Percentiles rank a stretch among this genome's conserved stretches.
These are phyloP conservation scores for Spheniscus mendiculus DNA, from an alignment of 2,113 vertebrate species.

Conservation along the genomic window DNA sequence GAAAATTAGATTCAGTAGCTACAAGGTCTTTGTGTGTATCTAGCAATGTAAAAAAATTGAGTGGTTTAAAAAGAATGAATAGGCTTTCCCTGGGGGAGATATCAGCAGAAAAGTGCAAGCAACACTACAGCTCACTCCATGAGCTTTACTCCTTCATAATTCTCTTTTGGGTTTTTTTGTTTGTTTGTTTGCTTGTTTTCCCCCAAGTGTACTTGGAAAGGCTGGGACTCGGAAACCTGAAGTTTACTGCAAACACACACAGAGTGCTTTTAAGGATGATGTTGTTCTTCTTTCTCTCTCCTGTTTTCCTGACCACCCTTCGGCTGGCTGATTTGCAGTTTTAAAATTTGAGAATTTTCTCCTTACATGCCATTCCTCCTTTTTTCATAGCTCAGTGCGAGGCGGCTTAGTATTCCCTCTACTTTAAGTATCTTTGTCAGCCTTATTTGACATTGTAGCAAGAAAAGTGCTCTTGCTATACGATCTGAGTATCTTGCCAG, in stretches of 20 bases:
- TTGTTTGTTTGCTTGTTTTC: accelerated
- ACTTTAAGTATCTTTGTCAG: neutral
- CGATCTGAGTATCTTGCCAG: neutral
- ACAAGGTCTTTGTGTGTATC: neutral
- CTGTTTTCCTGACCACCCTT: neutral
- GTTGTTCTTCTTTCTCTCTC: neutral
- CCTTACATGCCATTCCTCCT: neutral
- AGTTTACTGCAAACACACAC: neutral
- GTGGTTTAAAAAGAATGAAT: neutral
- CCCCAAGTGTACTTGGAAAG: neutral
- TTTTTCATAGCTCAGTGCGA: neutral
- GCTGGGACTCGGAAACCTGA: neutral
- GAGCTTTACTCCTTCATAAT: neutral
- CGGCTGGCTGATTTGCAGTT: neutral
- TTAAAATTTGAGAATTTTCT: neutral
- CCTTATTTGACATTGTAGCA: neutral
- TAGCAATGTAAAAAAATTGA: neutral
- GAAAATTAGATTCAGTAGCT: neutral
- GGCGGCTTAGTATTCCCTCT: neutral
- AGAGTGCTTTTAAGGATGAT: neutral
- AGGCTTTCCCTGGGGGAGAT: neutral
- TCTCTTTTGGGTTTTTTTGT: neutral
- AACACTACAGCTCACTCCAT: neutral
- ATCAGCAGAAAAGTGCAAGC: neutral
- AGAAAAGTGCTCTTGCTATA: neutral